A percentile compares a stretch with the other conserved stretches of the same genome.
Conservation (phyloP, 1,140 invertebrate species). For the Drosophila mojavensis region DNA sequence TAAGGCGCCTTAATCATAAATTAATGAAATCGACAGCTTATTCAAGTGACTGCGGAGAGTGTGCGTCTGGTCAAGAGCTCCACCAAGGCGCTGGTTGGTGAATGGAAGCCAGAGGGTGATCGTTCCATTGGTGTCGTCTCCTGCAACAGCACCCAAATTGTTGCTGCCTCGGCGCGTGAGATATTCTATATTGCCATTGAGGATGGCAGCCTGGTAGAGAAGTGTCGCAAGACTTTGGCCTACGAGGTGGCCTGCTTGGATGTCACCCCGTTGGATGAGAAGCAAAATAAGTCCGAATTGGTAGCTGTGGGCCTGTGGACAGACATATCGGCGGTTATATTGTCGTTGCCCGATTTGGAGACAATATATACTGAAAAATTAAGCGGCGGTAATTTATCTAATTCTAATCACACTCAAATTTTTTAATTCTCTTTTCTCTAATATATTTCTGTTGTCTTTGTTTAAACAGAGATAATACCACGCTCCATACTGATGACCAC, state of each 20-base stretch:
- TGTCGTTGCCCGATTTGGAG: constrained; percentile 91
- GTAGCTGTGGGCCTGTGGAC: constrained; percentile 98
- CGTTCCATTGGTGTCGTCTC: constrained; percentile 94
- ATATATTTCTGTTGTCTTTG: not conserved
- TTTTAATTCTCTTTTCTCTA: too few relatives aligned
- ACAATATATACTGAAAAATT: constrained; percentile 94
- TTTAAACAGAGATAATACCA: constrained; percentile 93
- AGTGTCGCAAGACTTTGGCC: constrained; percentile 78
- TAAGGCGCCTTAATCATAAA: too few relatives aligned
- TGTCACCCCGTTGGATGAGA: constrained; percentile 92
- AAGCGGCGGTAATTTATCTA: constrained; percentile 86
- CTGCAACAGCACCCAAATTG: constrained; percentile 92
- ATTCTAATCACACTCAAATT: not conserved
- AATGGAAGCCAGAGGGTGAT: constrained; percentile 92
- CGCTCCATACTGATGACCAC: constrained; percentile 97
- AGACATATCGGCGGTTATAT: constrained; percentile 95
- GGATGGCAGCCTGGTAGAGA: constrained; percentile 87
- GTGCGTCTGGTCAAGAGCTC: constrained; percentile 88
- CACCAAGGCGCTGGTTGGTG: constrained; percentile 88
- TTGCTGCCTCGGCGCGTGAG: constrained; percentile 94
- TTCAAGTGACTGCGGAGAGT: constrained; percentile 89
- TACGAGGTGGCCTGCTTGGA: constrained; percentile 98
- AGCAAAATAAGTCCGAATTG: constrained; percentile 87
- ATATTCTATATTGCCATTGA: constrained; percentile 95
- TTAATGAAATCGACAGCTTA: constrained; percentile 45